Evolutionary conservation across 2,888 invertebrate species (phyloP), one percentile per base, ranked within the genome.

Genomic region (Melanotus villosus): DNA sequence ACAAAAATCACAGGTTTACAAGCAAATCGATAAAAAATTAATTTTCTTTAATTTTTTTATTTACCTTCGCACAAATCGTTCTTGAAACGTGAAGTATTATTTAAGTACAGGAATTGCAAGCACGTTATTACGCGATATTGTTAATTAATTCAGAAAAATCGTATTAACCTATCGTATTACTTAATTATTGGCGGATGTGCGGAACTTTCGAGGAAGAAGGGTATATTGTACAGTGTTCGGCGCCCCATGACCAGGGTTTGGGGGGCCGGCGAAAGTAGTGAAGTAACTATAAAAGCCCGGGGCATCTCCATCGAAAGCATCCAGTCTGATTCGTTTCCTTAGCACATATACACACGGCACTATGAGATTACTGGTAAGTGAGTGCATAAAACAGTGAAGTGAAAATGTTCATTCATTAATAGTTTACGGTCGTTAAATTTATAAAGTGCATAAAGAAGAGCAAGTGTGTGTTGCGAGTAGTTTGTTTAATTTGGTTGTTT

Each of bases 351-450:
- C 67, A 73, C 47, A 66, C 57, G 75, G 68, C 74, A 79, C 79
- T 73, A 85, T 84, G 85, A 85, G 80, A 78, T 79, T 84, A 79
- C 82, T 84, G 84, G 85, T 85, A 82, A 84, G 84, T 81, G 56
- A 14, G 41, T 57, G 65, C 45, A 41, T 32, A 50, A 68, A 67
- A 64, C 45, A 65, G 70, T 58, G 52, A 56, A 65, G 65, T 65
- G 65, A 65, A 32, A 63, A 34, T 36, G 38, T 50, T 56, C 21
- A 38, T 56, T 60, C 38, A 14, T 26, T 7, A 10, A 34, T 68
- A 1, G 21, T 47, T 21, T 14, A n/a, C 9, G 14, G 36, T 36
- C 7, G n/a, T n/a, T n/a, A n/a, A n/a, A n/a, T n/a, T n/a, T n/a
- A n/a, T n/a, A n/a, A n/a, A n/a, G n/a, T n/a, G 26, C 3, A 30